These are phyloP conservation scores for Cyanocitta stelleri DNA, from an alignment of 2,113 vertebrate species.

Conservation along the genomic window DNA sequence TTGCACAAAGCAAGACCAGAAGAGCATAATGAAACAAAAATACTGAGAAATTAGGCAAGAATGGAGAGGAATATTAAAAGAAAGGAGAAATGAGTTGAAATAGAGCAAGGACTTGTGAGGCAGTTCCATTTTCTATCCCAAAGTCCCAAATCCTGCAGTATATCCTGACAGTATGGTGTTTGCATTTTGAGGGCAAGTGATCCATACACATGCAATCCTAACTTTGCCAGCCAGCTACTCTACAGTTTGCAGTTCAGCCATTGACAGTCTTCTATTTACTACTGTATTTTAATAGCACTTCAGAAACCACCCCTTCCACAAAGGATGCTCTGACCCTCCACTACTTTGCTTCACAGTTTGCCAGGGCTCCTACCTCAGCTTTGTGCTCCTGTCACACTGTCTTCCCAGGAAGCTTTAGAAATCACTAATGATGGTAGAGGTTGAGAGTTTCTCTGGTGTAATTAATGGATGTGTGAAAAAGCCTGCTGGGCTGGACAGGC, in stretches of 20 bases:
- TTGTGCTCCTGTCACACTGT: constrained; percentile 1
- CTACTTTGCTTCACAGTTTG: neutral
- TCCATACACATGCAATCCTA: neutral
- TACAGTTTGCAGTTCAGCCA: neutral
- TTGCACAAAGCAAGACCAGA: neutral
- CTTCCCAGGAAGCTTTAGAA: constrained; percentile 32
- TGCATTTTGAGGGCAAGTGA: neutral
- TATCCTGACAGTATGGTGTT: accelerated
- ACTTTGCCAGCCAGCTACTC: neutral
- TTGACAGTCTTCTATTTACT: neutral
- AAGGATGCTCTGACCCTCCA: neutral
- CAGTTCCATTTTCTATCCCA: neutral
- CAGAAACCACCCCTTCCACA: neutral
- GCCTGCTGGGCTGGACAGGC: constrained; percentile 33
- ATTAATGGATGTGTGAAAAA: constrained; percentile 51
- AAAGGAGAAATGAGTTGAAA: neutral
- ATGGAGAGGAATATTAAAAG: neutral
- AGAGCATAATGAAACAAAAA: neutral
- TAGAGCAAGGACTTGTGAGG: neutral
- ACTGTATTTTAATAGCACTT: neutral
- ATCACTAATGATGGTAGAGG: neutral
- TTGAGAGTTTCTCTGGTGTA: constrained; percentile 27
- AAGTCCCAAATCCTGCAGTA: neutral
- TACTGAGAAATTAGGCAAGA: neutral
- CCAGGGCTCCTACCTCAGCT: constrained; percentile 18